phyloP scores from a whole-genome alignment of 2,797 vertebrate genomes.

The Neoniphon sammara region DNA sequence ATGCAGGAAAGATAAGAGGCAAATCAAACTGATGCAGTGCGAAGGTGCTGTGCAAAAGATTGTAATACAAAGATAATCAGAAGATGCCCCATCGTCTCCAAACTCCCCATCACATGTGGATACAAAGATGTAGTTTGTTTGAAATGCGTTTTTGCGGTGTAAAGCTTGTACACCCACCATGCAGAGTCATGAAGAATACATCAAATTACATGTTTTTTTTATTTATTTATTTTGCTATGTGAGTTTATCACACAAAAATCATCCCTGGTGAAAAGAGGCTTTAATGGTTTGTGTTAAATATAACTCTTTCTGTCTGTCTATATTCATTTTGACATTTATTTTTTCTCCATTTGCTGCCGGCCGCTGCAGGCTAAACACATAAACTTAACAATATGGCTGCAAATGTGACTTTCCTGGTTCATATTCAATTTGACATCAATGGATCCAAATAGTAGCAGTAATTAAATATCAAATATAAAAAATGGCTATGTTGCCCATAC shows the following conservation, averaged over 20 bases:
- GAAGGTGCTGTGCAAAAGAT: slow-evolving; percentile 15
- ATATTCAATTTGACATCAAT: background rate
- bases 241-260: too few species aligned
- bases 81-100: background rate
- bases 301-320: background rate
- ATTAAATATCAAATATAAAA: background rate
- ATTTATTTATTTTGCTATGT: too few species aligned
- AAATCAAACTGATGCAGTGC: background rate
- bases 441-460: background rate
- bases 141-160: background rate
- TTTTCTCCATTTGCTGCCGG: background rate
- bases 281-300: too few species aligned
- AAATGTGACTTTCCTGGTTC: background rate
- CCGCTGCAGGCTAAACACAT: too few species aligned
- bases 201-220: background rate
- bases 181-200: background rate
- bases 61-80: slow-evolving; percentile 1
- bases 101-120: slow-evolving; percentile 2
- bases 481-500: background rate
- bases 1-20: background rate
- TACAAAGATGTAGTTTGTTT: background rate
- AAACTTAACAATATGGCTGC: too few species aligned
- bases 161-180: background rate
- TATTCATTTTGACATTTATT: background rate
- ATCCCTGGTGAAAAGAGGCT: too few species aligned